Evolutionary conservation across 2,113 vertebrate species (phyloP), one percentile per base, ranked within the genome.

Genomic region (Accipiter cooperii): DNA sequence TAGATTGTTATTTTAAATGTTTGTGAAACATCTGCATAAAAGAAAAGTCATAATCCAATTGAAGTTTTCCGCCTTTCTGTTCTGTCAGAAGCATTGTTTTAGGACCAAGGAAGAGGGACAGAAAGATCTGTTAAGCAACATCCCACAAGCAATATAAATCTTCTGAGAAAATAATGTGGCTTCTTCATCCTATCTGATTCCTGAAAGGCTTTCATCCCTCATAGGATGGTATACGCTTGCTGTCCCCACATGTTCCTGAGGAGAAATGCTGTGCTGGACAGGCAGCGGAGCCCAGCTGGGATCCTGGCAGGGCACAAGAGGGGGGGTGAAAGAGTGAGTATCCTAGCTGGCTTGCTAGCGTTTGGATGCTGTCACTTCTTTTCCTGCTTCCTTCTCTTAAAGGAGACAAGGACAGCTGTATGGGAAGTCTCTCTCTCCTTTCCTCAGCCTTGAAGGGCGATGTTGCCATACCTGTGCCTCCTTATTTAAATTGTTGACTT

Each of bases 51-150:
- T 87, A 95, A 93, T 54, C 52, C 81, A 87, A 2, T 44, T 58
- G 71, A 63, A 91, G 70, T 73, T 94, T 78, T 93, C 55, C 2
- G 87, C n/a, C 71, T 93, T 96, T 94, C 95, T 90, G 51, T 84
- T 89, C 86, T 89, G 90, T 65, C 84, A 95, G 52, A 93, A 86
- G 71, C 82, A 97, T 94, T 96, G 96, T 93, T 95, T 91, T 85
- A 73, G 70, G 74, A 78, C 34, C 44, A 79, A 82, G 74, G 38
- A 95, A 89, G 40, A 89, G 36, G 80, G 77, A 91, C 84, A 89
- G 84, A 97, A 95, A 87, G 70, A 91, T 87, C 74, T 93, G 49
- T 94, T 95, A 94, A 82, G 86, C 87, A 96, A 95, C 64, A 79
- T 89, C 94, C 91, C 93, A 90, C 1, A 6, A 94, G 81, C 54